These are phyloP conservation scores for Perdita meconis DNA, from an alignment of 2,888 invertebrate genomes.

Conservation along the genomic window DNA sequence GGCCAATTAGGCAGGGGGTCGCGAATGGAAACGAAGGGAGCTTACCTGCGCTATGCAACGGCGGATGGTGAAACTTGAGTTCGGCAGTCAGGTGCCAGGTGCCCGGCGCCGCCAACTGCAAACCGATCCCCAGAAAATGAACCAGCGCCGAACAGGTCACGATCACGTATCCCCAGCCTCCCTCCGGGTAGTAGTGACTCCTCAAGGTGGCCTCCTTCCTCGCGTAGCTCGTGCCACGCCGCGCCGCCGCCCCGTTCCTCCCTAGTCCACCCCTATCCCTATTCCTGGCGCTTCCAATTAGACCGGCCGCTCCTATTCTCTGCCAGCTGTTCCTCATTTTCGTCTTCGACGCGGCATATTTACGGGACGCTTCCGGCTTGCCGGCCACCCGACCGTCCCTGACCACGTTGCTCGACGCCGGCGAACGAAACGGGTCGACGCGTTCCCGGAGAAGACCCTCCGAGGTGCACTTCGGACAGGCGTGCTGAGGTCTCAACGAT, in stretches of 20 bases:
- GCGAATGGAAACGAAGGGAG: neutral
- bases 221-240: conserved; percentile 62
- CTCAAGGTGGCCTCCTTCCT: conserved; percentile 84
- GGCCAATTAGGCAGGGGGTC: conserved; percentile 22
- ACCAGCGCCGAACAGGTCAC: conserved; percentile 90
- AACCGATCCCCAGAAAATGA: conserved; percentile 90
- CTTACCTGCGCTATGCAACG: conserved; percentile 88
- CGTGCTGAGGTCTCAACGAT: conserved; percentile 60
- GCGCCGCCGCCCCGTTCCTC: conserved; percentile 34
- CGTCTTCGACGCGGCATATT: conserved; percentile 38
- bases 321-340: conserved; percentile 61
- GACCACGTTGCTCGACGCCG: conserved; percentile 15
- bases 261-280: conserved; percentile 41
- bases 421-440: conserved; percentile 73
- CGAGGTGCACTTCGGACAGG: conserved; percentile 76
- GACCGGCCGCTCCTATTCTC: conserved; percentile 69
- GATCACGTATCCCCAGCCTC: conserved; percentile 94
- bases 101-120: conserved; percentile 86
- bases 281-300: conserved; percentile 64
- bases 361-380: conserved; percentile 42
- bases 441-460: conserved; percentile 70
- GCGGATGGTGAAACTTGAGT: conserved; percentile 87
- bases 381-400: conserved; percentile 6
- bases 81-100: conserved; percentile 85
- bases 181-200: conserved; percentile 93